These are phyloP conservation scores for Sitodiplosis mosellana DNA, from an alignment of 1,140 invertebrate species.

Conservation along the genomic window DNA sequence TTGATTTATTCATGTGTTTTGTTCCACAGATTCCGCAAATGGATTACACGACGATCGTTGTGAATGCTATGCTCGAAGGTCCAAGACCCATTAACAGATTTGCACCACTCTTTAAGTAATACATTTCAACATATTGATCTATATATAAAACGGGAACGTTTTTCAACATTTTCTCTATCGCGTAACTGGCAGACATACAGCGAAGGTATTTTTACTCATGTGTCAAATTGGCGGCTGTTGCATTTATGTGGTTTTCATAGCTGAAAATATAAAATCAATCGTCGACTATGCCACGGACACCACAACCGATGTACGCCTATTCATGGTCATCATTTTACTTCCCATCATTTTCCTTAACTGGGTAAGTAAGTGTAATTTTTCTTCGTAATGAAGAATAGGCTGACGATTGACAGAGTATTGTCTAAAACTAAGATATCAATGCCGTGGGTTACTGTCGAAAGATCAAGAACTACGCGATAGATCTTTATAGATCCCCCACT, in stretches of 20 bases:
- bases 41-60: slow-evolving; percentile 48
- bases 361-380: slow-evolving; percentile 14
- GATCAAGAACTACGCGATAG: too few relatives aligned
- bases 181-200: slow-evolving; percentile 30
- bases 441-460: too few relatives aligned
- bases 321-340: slow-evolving; percentile 43
- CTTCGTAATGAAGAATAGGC: too few relatives aligned
- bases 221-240: slow-evolving; percentile 78
- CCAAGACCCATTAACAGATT: slow-evolving; percentile 35
- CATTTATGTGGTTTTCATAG: slow-evolving; percentile 74
- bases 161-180: slow-evolving; percentile 5
- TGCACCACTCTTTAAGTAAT: slow-evolving; percentile 39
- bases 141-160: background rate
- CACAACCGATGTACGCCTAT: slow-evolving; percentile 30
- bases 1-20: slow-evolving; percentile 3
- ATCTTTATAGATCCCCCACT: too few relatives aligned
- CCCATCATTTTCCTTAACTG: slow-evolving; percentile 53
- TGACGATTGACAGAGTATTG: too few relatives aligned
- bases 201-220: slow-evolving; percentile 54
- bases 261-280: slow-evolving; percentile 46
- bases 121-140: slow-evolving; percentile 7
- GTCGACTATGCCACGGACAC: slow-evolving; percentile 22
- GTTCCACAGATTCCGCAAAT: slow-evolving; percentile 35
- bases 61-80: slow-evolving; percentile 47
- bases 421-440: too few relatives aligned